Conservation (phyloP, 2,797 vertebrate species). For the Chrysocyon brachyurus region DNA sequence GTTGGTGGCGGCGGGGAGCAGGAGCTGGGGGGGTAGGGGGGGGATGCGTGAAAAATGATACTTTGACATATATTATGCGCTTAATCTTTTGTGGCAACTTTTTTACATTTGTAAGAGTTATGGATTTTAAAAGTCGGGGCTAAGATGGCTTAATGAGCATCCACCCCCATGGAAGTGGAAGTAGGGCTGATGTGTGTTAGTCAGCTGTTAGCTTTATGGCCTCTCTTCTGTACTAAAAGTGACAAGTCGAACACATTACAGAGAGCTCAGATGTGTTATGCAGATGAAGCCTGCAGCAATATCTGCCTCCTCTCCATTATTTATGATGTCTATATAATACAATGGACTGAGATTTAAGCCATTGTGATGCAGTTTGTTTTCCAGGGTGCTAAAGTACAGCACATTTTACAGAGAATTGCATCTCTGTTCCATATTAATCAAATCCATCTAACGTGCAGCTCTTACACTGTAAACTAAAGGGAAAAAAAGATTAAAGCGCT, state of each 20-base stretch:
- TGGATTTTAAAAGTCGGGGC: slow-evolving; percentile 92
- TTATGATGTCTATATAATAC: slow-evolving; percentile 94
- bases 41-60: slow-evolving; percentile 86
- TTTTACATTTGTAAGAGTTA: slow-evolving; percentile 92
- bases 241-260: slow-evolving; percentile 93
- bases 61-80: slow-evolving; percentile 89
- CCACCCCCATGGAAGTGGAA: slow-evolving; percentile 89
- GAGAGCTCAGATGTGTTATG: slow-evolving; percentile 94
- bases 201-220: slow-evolving; percentile 93
- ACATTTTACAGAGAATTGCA: slow-evolving; percentile 92
- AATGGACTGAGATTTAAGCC: slow-evolving; percentile 94
- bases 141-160: slow-evolving; percentile 92
- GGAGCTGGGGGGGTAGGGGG: slow-evolving; percentile 64
- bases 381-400: slow-evolving; percentile 91
- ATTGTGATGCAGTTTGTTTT: slow-evolving; percentile 93
- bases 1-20: slow-evolving; percentile 56
- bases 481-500: slow-evolving; percentile 93
- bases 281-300: slow-evolving; percentile 93
- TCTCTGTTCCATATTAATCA: slow-evolving; percentile 94
- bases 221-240: slow-evolving; percentile 93
- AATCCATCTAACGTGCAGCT: slow-evolving; percentile 90
- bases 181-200: slow-evolving; percentile 90
- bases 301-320: slow-evolving; percentile 93
- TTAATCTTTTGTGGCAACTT: slow-evolving; percentile 92
- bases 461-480: slow-evolving; percentile 92